Evolutionary conservation across 2,888 invertebrate species (phyloP).

Genomic region (Salpingus planirostris): DNA sequence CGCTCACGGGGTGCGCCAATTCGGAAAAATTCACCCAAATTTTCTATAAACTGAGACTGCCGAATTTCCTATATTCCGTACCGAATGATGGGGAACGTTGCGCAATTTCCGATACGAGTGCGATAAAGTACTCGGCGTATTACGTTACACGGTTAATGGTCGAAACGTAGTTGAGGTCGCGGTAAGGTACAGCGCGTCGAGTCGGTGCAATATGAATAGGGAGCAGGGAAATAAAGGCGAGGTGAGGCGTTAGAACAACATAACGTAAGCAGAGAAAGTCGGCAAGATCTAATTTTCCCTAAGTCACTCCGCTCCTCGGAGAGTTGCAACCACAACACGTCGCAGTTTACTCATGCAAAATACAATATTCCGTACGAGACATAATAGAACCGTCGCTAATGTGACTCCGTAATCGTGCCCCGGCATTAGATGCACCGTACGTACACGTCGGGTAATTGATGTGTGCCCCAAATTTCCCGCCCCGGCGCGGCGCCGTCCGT

Average conservation of each 20-base stretch:
- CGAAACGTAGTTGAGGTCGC: too few species aligned
- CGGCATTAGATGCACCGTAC: constrained; percentile 24
- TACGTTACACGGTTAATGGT: too few species aligned
- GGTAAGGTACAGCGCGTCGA: too few species aligned
- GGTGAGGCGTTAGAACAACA: constrained; percentile 21
- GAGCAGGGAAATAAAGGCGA: constrained; percentile 26
- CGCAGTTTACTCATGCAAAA: constrained; percentile 32
- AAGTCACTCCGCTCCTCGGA: constrained; percentile 30
- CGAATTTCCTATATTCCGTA: too few species aligned
- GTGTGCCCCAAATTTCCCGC: constrained; percentile 10
- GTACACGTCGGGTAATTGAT: constrained; percentile 9
- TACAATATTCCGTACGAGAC: constrained; percentile 29
- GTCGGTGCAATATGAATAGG: constrained; percentile 20
- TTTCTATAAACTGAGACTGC: too few species aligned
- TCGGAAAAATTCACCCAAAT: too few species aligned
- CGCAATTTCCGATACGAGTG: constrained; percentile 15
- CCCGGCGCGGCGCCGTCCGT: too few species aligned
- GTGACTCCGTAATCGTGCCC: constrained; percentile 26
- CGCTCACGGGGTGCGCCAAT: too few species aligned
- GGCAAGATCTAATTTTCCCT: constrained; percentile 32
- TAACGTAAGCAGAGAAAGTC: constrained; percentile 23
- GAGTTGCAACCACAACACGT: constrained; percentile 31
- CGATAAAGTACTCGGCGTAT: too few species aligned
- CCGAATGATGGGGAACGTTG: too few species aligned
- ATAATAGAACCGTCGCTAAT: constrained; percentile 27